These are phyloP conservation scores for Pangasianodon gigas DNA, from an alignment of 2,113 vertebrate genomes.

Conservation along the genomic window DNA sequence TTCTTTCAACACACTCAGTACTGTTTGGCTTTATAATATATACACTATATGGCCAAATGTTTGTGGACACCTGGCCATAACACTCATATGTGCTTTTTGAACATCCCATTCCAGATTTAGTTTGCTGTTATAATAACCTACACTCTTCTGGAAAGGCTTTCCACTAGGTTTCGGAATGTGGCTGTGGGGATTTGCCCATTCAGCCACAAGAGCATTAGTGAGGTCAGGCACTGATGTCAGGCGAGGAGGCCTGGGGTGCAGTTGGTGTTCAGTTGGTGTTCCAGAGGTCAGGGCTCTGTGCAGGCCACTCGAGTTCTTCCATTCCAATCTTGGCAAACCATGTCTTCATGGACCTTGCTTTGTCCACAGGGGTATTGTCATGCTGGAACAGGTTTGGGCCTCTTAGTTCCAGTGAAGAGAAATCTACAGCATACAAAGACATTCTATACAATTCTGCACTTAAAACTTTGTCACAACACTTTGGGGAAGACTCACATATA, in stretches of 20 bases:
- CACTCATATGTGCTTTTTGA: too few species aligned
- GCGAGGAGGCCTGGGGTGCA: neutral
- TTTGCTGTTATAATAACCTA: too few species aligned
- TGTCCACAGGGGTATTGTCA: neutral
- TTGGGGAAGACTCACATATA: neutral
- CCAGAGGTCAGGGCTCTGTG: neutral
- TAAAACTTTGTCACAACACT: neutral
- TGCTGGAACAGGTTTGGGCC: neutral
- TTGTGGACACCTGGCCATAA: too few species aligned
- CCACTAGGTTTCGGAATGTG: neutral
- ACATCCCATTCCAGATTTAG: too few species aligned
- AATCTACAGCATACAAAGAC: neutral
- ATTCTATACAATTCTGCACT: neutral
- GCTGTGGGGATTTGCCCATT: neutral
- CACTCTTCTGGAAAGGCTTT: too few species aligned
- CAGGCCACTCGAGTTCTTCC: neutral
- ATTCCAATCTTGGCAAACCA: neutral
- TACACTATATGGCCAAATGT: too few species aligned
- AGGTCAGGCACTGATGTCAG: neutral
- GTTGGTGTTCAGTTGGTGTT: neutral
- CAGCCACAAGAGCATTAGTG: neutral
- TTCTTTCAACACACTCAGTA: too few species aligned
- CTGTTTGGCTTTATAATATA: too few species aligned
- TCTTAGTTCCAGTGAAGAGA: neutral
- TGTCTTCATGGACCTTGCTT: neutral